Percentiles rank a stretch among this genome's conserved stretches.
Conservation (phyloP, 1,140 invertebrate species). For the Drosophila kepulauana region DNA sequence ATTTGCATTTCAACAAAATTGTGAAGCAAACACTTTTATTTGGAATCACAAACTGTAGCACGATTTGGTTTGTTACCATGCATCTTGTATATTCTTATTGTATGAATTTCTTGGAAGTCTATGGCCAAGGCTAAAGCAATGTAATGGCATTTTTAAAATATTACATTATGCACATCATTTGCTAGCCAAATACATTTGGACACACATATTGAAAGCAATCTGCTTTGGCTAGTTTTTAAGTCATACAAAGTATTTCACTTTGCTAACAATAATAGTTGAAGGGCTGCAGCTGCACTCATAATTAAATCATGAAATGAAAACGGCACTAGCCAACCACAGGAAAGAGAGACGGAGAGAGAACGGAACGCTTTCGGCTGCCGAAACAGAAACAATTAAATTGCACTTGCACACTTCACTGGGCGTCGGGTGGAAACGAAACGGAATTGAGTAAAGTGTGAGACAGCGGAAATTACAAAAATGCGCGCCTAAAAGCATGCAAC, state of each 20-base stretch:
- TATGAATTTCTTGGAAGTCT: not conserved
- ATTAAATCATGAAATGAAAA: conserved; percentile 62
- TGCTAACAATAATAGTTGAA: conserved; percentile 3
- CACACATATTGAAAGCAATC: conserved; percentile 17
- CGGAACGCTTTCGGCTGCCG: conserved; percentile 5
- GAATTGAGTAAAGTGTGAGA: conserved; percentile 38
- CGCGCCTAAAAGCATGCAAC: conserved; percentile 63
- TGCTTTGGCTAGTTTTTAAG: conserved; percentile 14
- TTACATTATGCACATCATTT: conserved; percentile 23
- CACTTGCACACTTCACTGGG: conserved; percentile 43
- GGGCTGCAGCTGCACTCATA: conserved; percentile 45
- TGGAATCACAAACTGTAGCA: conserved; percentile 1
- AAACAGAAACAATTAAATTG: conserved; percentile 63
- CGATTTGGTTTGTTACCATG: not conserved
- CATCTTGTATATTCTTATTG: not conserved
- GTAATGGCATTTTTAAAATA: conserved; percentile 11
- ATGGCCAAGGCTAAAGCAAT: not conserved
- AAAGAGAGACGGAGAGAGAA: not conserved
- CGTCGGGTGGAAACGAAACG: conserved; percentile 25
- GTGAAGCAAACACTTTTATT: conserved; percentile 4
- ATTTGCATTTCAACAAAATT: conserved; percentile 53
- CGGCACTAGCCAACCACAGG: conserved; percentile 6
- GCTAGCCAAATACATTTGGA: conserved; percentile 11
- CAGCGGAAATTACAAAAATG: conserved; percentile 41
- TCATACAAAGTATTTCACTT: not conserved